Percentiles rank a stretch among this genome's conserved stretches.
phyloP scores from a whole-genome alignment of 2,797 vertebrate genomes.

The Gymnoscopelus microlampas region DNA sequence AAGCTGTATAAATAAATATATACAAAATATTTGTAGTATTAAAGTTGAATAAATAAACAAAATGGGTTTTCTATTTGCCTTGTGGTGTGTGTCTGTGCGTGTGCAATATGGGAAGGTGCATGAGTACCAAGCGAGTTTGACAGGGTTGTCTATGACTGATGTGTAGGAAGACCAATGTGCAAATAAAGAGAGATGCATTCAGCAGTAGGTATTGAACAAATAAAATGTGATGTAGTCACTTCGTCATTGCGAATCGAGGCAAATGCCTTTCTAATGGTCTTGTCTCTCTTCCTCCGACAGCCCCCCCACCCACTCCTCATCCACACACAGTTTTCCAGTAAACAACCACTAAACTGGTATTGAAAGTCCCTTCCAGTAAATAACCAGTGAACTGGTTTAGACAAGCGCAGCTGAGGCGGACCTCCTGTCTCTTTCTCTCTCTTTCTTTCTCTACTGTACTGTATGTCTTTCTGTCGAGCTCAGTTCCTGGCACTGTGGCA shows the following conservation, averaged over 20 bases:
- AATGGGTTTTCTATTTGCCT: slow-evolving; percentile 45
- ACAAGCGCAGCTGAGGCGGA: too few species aligned
- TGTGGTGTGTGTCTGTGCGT: neutral
- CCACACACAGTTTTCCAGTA: slow-evolving; percentile 21
- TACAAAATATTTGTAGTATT: slow-evolving; percentile 17
- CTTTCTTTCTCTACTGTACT: slow-evolving; percentile 11
- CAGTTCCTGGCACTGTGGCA: slow-evolving; percentile 58
- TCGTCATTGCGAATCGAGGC: too few species aligned
- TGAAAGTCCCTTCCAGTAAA: slow-evolving; percentile 24
- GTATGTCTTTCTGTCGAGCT: slow-evolving; percentile 27
- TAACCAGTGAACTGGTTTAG: slow-evolving; percentile 15
- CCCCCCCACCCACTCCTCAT: too few species aligned
- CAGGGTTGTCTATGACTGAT: too few species aligned
- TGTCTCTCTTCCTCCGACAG: too few species aligned
- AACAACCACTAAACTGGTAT: slow-evolving; percentile 27
- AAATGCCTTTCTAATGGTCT: too few species aligned
- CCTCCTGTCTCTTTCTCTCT: neutral
- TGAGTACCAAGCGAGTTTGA: too few species aligned
- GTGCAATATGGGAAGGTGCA: too few species aligned
- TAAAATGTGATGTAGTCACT: too few species aligned
- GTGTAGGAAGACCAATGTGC: too few species aligned
- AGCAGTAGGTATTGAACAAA: too few species aligned
- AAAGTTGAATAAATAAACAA: slow-evolving; percentile 47
- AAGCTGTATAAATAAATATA: slow-evolving; percentile 7
- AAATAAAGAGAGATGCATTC: too few species aligned